Conservation (phyloP, 2,113 vertebrate species). For the Passer domesticus region DNA sequence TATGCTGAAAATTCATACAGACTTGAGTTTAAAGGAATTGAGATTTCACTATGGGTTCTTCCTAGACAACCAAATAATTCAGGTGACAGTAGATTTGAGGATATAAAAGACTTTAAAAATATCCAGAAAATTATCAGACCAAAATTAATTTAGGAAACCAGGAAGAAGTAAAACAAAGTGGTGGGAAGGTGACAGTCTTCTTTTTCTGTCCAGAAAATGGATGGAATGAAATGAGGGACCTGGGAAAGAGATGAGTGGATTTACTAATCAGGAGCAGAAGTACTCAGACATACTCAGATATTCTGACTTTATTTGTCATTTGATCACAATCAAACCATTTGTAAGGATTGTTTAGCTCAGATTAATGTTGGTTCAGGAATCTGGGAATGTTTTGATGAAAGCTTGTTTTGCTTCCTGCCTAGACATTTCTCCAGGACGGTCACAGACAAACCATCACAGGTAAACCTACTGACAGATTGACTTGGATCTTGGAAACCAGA, state of each 20-base stretch:
- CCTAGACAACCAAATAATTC: neutral
- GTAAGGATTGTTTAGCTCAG: neutral
- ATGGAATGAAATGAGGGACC: neutral
- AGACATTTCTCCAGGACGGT: neutral
- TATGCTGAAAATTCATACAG: neutral
- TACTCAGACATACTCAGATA: neutral
- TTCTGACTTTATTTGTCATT: neutral
- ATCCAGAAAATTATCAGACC: neutral
- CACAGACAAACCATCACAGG: neutral
- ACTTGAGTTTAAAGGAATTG: neutral
- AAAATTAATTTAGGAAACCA: neutral
- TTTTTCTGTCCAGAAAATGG: neutral
- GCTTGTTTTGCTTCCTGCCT: neutral
- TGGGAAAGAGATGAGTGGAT: neutral
- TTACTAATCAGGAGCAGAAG: neutral
- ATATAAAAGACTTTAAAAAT: neutral
- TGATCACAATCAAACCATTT: neutral
- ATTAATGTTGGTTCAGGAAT: neutral
- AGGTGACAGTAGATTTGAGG: neutral
- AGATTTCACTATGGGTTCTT: neutral
- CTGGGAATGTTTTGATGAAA: neutral
- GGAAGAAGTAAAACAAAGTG: neutral
- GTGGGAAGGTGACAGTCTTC: neutral
- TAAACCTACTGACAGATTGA: neutral
- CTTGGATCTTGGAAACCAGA: neutral